A percentile compares a stretch with the other conserved stretches of the same genome.
Evolutionary conservation across 2,888 invertebrate genomes (phyloP).

Genomic region (Tolmerus cingulatus): DNA sequence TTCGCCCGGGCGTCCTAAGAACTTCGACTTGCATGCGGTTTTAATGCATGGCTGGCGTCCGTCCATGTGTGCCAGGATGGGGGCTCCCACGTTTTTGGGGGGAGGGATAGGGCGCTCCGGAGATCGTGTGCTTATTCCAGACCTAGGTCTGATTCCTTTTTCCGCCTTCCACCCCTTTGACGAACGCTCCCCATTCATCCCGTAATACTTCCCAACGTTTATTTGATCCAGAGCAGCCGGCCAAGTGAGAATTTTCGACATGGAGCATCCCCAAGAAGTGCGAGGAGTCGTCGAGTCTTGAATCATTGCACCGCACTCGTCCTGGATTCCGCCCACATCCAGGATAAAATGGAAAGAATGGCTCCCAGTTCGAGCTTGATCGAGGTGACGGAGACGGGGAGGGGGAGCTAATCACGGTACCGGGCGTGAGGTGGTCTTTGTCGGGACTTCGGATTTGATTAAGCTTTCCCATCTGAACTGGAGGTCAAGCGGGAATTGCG

Average conservation of each 20-base stretch:
- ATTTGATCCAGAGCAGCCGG: constrained; percentile 21
- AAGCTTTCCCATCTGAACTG: constrained; percentile 11
- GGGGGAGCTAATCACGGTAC: constrained; percentile 19
- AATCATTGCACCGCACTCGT: constrained; percentile 11
- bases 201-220: constrained; percentile 15
- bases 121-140: constrained; percentile 29
- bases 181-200: constrained; percentile 13
- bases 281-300: background rate
- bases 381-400: background rate
- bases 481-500: constrained; percentile 17
- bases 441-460: constrained; percentile 28
- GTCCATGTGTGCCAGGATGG: constrained; percentile 14
- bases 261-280: background rate
- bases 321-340: background rate
- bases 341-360: background rate
- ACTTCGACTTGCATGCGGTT: constrained; percentile 39
- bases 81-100: background rate
- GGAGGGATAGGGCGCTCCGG: background rate
- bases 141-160: constrained; percentile 17
- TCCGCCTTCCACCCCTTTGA: constrained; percentile 19
- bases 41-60: constrained; percentile 38
- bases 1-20: background rate
- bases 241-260: constrained; percentile 23
- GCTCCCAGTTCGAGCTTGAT: background rate
- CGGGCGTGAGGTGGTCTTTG: constrained; percentile 12